These are phyloP conservation scores for Zosterops borbonicus DNA, from an alignment of 2,113 vertebrate genomes.

Conservation along the genomic window DNA sequence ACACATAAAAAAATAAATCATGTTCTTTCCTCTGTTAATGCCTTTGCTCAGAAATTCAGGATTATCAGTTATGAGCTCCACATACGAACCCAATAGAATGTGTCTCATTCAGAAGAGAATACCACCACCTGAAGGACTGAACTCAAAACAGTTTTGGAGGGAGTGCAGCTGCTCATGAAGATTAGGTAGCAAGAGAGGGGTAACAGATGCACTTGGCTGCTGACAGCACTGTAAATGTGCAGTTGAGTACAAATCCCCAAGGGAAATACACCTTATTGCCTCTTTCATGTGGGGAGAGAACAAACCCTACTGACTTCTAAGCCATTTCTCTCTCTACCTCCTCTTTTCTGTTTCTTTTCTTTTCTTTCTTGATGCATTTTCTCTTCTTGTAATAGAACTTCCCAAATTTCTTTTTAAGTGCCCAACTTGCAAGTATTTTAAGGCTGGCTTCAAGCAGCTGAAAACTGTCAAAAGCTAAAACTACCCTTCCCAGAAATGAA, in stretches of 20 bases:
- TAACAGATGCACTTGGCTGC: neutral
- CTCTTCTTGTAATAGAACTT: neutral
- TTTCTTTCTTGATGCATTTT: neutral
- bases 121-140: neutral
- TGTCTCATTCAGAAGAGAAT: neutral
- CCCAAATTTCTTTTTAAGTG: neutral
- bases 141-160: neutral
- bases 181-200: neutral
- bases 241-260: neutral
- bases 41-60: neutral
- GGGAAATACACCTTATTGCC: neutral
- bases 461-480: neutral
- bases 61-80: neutral
- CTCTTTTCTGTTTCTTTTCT: neutral
- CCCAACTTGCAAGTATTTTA: neutral
- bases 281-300: neutral
- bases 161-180: neutral
- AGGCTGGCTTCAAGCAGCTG: neutral
- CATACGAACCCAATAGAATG: fast-evolving
- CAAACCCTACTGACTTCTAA: neutral
- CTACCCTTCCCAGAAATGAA: neutral
- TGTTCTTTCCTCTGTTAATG: neutral
- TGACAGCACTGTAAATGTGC: neutral
- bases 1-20: neutral
- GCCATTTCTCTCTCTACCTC: neutral